Evolutionary conservation across 1,140 invertebrate genomes (phyloP).

Genomic region (Branchinecta lynchi): DNA sequence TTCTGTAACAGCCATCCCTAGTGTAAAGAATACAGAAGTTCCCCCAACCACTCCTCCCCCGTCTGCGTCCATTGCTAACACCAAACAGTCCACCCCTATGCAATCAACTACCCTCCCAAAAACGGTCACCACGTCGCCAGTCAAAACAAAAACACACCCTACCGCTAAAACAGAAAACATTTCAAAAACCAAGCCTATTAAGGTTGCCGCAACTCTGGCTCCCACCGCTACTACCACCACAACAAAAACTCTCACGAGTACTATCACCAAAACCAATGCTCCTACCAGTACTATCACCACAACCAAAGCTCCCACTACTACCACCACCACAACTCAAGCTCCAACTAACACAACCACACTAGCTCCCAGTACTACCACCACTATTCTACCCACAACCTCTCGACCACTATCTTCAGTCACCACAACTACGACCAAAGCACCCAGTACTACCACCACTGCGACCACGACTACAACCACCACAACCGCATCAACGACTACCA

Average conservation of each 20-base stretch:
- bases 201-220: constrained; percentile 27
- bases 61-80: constrained; percentile 34
- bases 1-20: background rate
- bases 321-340: constrained; percentile 11
- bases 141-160: background rate
- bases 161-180: constrained; percentile 18
- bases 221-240: constrained; percentile 17
- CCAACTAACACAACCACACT: background rate
- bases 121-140: constrained; percentile 8
- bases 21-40: background rate
- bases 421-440: background rate
- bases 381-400: background rate
- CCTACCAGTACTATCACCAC: constrained; percentile 12
- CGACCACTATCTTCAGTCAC: constrained; percentile 2
- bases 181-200: constrained; percentile 22
- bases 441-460: background rate
- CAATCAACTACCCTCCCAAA: constrained; percentile 29
- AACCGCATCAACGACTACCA: background rate
- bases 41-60: constrained; percentile 22
- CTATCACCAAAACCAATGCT: background rate
- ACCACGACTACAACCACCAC: constrained; percentile 1
- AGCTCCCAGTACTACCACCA: background rate
- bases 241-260: constrained; percentile 16
- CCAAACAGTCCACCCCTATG: constrained; percentile 28
- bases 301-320: background rate